phyloP scores from a whole-genome alignment of 2,888 invertebrate species.

The Mimachlamys varia region DNA sequence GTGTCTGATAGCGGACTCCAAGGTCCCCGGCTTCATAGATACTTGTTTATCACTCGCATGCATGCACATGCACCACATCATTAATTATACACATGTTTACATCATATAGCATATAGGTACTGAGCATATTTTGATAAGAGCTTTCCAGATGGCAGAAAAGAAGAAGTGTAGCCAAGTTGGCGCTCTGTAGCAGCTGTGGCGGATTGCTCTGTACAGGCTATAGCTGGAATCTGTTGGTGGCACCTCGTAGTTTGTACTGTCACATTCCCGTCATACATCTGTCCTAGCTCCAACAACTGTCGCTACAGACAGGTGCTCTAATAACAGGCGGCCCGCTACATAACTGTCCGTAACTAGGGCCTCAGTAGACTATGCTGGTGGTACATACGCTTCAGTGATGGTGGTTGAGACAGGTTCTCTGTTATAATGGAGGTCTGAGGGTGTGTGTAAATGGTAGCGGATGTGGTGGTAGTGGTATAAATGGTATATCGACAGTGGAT shows the following conservation, averaged over 20 bases:
- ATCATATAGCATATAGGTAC: not conserved
- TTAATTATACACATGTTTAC: slow-evolving; percentile 36
- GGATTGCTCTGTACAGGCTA: not conserved
- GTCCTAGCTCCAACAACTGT: not conserved
- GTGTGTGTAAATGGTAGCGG: not conserved
- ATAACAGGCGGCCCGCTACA: slow-evolving; percentile 1
- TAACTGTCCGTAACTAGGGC: not conserved
- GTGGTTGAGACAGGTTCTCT: not conserved
- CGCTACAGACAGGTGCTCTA: not conserved
- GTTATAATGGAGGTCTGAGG: no score
- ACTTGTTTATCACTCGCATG: slow-evolving; percentile 11
- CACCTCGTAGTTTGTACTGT: slow-evolving; percentile 12
- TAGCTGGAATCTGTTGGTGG: slow-evolving; percentile 15
- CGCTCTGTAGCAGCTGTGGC: not conserved
- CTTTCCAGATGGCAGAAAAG: slow-evolving; percentile 27
- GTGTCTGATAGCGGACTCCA: not conserved
- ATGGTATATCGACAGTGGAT: not conserved
- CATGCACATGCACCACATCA: slow-evolving; percentile 21
- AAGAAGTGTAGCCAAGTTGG: not conserved
- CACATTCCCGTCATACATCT: slow-evolving; percentile 23
- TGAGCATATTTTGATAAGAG: slow-evolving; percentile 34
- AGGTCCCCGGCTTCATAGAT: not conserved
- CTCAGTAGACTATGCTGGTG: not conserved
- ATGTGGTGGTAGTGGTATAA: not conserved
- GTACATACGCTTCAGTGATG: not conserved